phyloP scores from a whole-genome alignment of 2,888 invertebrate genomes.

The Standfussiana lucernea region DNA sequence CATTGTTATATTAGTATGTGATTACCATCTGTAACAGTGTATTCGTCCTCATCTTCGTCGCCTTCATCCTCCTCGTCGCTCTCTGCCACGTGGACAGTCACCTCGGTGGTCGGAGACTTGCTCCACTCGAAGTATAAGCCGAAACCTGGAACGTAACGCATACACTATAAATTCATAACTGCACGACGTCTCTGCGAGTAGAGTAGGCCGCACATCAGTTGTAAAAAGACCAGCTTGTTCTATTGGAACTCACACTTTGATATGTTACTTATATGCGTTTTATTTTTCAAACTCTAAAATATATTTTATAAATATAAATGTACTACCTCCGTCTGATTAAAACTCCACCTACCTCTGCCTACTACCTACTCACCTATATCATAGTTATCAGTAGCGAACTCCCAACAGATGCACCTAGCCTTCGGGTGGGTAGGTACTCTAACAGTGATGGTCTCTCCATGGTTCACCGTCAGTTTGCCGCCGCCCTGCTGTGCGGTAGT shows the following conservation, averaged over 20 bases:
- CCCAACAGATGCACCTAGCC: conserved; percentile 99
- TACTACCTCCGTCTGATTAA: neutral
- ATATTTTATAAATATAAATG: no score
- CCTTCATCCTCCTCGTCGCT: conserved; percentile 96
- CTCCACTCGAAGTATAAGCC: conserved; percentile 99
- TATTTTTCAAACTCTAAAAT: no score
- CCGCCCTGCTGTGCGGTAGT: conserved; percentile 95
- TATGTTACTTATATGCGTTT: neutral
- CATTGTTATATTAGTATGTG: neutral
- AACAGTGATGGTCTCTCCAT: conserved; percentile 99
- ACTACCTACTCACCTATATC: conserved; percentile 93
- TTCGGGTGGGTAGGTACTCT: conserved; percentile 98
- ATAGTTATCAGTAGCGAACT: conserved; percentile 99
- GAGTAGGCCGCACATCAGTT: neutral
- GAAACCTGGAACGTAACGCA: conserved; percentile 91
- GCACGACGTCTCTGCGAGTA: neutral
- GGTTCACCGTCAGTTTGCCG: conserved; percentile 97
- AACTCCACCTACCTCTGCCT: neutral
- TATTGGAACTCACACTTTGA: neutral
- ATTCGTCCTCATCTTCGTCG: conserved; percentile 93
- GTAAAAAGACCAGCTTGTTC: neutral
- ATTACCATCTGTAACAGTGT: conserved; percentile 78
- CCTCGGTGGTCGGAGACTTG: conserved; percentile 95
- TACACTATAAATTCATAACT: neutral
- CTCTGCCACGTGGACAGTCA: conserved; percentile 98